Base-by-base conservation (phyloP, 2,797 vertebrate species). In the Microctenopoma stevenorrisi region DNA sequence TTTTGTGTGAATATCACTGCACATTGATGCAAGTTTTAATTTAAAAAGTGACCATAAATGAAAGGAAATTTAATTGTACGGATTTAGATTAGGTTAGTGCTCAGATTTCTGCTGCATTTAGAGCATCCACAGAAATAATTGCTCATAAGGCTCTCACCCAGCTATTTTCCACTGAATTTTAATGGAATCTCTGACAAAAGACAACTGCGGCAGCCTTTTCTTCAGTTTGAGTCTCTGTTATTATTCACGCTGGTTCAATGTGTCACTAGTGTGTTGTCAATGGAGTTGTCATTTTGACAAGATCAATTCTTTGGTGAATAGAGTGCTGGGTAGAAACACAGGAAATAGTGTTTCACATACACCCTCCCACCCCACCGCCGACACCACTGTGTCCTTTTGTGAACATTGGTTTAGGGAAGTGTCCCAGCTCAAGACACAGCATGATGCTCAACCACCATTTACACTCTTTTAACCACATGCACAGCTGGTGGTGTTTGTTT, bases 401-500 rank as follows among this genome's bases (percentile, higher is more conserved):
- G 44, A 81, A 74, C 72, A 89, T 74, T 79, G 60, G 76, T 51
- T 76, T 85, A 71, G 68, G 75, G 82, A 89, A 64, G 59, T 54
- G 63, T 86, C 83, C 78, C 81, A 77, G 80, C 78, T 81, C 83
- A 50, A 67, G 60, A 62, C 84, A 7, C 82, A 86, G 86, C 71
- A 3, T 72, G 88, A 85, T 15, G 68, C 72, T 64, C 2, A 1
- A 54, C 82, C 64, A 51, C 63, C 66, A 62, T 79, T 85, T 64
- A 56, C 57, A 80, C 77, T 46, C 64, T 79, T 72, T 71, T 16
- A 69, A 72, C 59, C 67, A 61, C 51, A 22, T 63, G 76, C 67
- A 40, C 73, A 46, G 73, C 63, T 56, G 35, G 30, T 35, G 18
- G 30, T 38, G 11, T 54, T 51, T 40, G 22, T 53, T 68, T 55